phyloP scores from a whole-genome alignment of 2,888 invertebrate species.

The Nomada ferruginata region DNA sequence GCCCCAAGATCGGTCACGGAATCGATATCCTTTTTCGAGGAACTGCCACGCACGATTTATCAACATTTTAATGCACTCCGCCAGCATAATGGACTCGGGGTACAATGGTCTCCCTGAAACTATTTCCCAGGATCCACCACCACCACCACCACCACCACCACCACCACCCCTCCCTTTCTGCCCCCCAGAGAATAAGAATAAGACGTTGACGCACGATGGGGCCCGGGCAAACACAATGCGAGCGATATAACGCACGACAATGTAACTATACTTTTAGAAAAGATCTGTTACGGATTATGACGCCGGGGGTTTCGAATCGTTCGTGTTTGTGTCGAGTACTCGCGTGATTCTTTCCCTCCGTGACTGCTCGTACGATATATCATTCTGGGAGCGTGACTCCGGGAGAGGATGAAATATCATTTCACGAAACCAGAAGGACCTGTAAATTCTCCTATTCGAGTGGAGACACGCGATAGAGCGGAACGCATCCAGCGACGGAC shows the following conservation, averaged over 20 bases:
- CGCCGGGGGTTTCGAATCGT: conserved; percentile 59
- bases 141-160: no score
- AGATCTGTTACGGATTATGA: conserved; percentile 70
- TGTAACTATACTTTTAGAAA: conserved; percentile 68
- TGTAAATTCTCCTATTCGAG: background rate
- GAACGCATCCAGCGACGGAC: background rate
- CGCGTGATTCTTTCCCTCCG: conserved; percentile 39
- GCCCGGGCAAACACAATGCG: conserved; percentile 59
- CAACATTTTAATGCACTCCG: conserved; percentile 78
- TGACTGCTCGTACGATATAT: conserved; percentile 31
- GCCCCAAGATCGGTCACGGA: background rate
- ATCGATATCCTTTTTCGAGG: conserved; percentile 24
- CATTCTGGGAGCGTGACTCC: conserved; percentile 42
- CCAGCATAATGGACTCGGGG: conserved; percentile 68
- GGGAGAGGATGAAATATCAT: conserved; percentile 14
- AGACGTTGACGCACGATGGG: conserved; percentile 82
- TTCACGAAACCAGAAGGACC: conserved; percentile 22
- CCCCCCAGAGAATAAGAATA: conserved; percentile 79
- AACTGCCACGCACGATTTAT: conserved; percentile 73
- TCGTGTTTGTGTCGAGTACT: conserved; percentile 64
- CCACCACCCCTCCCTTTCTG: conserved; percentile 26
- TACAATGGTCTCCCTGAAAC: conserved; percentile 71
- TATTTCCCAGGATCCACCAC: conserved; percentile 68
- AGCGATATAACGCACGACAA: conserved; percentile 72
- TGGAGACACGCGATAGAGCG: background rate